phyloP scores from a whole-genome alignment of 2,113 vertebrate species.

The Nibea albiflora region DNA sequence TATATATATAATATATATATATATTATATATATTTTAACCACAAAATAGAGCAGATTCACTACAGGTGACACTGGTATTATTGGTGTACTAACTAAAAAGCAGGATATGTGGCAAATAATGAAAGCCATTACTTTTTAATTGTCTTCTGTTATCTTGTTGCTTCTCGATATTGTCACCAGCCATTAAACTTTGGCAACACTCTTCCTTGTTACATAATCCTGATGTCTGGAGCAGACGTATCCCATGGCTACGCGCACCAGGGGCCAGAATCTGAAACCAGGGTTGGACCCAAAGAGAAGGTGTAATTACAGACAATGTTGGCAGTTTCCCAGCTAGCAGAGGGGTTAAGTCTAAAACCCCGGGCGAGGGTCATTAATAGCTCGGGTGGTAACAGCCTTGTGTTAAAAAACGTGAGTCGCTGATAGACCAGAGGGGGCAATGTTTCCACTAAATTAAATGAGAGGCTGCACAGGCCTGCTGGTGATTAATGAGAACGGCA shows the following conservation, averaged over 20 bases:
- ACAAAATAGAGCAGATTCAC: background rate
- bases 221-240: slow-evolving; percentile 50
- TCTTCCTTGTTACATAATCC: slow-evolving; percentile 52
- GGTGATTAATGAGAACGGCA: slow-evolving; percentile 35
- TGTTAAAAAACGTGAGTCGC: slow-evolving; percentile 10
- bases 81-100: background rate
- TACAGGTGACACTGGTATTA: background rate
- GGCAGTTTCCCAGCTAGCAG: slow-evolving; percentile 49
- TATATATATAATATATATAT: too few relatives aligned
- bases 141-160: background rate
- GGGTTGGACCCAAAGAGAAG: slow-evolving; percentile 59
- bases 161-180: slow-evolving; percentile 24
- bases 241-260: slow-evolving; percentile 31
- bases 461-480: background rate
- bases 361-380: slow-evolving; percentile 34
- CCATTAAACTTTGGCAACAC: slow-evolving; percentile 46
- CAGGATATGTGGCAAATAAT: background rate
- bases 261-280: slow-evolving; percentile 54
- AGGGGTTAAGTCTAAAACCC: slow-evolving; percentile 53
- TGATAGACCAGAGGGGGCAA: slow-evolving; percentile 25
- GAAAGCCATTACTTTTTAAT: slow-evolving; percentile 13
- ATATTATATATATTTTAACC: too few relatives aligned
- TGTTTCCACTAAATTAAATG: slow-evolving; percentile 24
- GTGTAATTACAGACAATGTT: slow-evolving; percentile 69
- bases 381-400: slow-evolving; percentile 3